Evolutionary conservation across 2,888 invertebrate genomes (phyloP), one percentile per base, ranked within the genome.

Genomic region (Limnephilus rhombicus): DNA sequence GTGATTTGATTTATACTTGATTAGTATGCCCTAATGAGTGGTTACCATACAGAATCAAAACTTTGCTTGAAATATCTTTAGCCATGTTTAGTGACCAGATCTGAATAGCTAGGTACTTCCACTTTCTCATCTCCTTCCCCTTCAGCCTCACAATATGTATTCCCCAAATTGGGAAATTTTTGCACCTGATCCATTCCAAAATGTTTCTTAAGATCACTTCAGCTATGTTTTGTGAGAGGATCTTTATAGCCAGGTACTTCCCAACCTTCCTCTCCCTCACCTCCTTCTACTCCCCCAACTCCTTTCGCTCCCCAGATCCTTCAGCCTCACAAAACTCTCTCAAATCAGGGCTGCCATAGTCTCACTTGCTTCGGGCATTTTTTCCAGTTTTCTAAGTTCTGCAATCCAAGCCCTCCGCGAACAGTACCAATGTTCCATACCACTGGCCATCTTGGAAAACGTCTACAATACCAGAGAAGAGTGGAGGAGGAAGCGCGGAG

Each of bases 401-500:
- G 94, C 96, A 80, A 94, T 96, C 94, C 95, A 96, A 94, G 94
- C 94, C 31, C 94, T 96, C 15, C 94, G 96, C 90, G 95, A 95
- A 91, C 96, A 96, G 94, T 96, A 96, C 94, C 95, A 96, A 93
- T 96, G 96, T 37, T 94, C 95, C 93, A 81, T 96, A 91, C 96
- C 96, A 5, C 92, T 95, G 7, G 94, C 94, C 53, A 95, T 95
- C 1, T 93, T 95, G 29, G 96, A 96, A 94, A 95, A 95, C 91
- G 96, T 95, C 94, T 90, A 95, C 2, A 95, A 95, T 89, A 95
- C 94, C 93, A 93, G 95, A 24, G 95, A 95, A 94, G 95, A 90
- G 94, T 95, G 18, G 94, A 95, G 93, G 95, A 95, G 93, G 95
- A 95, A 94, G 94, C 95, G n/a, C 94, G 94, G 92, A 95, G 96